A percentile compares a stretch with the other conserved stretches of the same genome.
Evolutionary conservation across 2,888 invertebrate species (phyloP).

Genomic region (Koerneria pararmatus): DNA sequence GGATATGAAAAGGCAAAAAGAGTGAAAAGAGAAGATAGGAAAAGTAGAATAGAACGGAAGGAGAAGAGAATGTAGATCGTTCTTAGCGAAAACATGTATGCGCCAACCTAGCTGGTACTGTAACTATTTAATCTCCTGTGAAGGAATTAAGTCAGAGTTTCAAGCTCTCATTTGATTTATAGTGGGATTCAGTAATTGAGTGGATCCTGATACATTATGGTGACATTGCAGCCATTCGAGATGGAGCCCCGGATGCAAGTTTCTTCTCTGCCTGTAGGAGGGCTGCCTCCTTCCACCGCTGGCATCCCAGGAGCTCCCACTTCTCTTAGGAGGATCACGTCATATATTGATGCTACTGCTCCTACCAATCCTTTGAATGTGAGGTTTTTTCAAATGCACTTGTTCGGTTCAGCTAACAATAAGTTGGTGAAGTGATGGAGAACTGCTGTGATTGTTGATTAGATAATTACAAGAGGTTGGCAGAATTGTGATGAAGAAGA

Average conservation of each 20-base stretch:
- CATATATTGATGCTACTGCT: slow-evolving; percentile 34
- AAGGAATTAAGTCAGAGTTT: no score
- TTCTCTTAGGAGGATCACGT: slow-evolving; percentile 33
- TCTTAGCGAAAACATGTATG: no score
- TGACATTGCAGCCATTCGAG: slow-evolving; percentile 32
- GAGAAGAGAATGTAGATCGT: no score
- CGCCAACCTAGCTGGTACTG: no score
- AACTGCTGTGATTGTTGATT: not conserved
- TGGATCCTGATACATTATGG: no score
- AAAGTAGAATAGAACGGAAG: no score
- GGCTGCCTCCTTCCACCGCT: slow-evolving; percentile 13
- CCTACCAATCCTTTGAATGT: slow-evolving; percentile 12
- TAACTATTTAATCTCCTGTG: no score
- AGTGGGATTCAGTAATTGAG: no score
- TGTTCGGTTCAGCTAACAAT: not conserved
- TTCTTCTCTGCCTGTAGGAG: slow-evolving; percentile 33
- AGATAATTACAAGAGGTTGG: not conserved
- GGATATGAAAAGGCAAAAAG: no score
- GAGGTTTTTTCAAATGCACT: not conserved
- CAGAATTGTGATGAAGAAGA: not conserved
- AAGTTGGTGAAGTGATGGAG: not conserved
- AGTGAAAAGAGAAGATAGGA: no score
- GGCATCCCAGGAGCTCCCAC: slow-evolving; percentile 32
- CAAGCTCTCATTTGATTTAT: no score
- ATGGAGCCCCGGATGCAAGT: slow-evolving; percentile 44